A percentile compares a stretch with the other conserved stretches of the same genome.
These are phyloP conservation scores for Mormyrus iriodes DNA, from an alignment of 2,113 vertebrate species.

Conservation along the genomic window DNA sequence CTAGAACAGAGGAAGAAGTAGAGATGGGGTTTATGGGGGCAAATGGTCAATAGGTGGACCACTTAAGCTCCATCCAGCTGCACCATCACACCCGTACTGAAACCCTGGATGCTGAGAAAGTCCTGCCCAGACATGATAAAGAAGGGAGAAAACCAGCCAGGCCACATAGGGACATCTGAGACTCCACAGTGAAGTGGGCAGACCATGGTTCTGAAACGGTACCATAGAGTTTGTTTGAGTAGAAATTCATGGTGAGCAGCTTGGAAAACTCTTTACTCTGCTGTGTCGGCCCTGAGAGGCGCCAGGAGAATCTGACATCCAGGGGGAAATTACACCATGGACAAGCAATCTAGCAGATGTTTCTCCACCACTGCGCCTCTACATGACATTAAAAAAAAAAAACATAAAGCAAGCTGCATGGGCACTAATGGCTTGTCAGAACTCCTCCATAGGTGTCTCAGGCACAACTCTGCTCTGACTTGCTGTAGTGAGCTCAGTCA, in stretches of 20 bases:
- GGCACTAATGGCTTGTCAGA: constrained; percentile 24
- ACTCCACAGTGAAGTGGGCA: background rate
- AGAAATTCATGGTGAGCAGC: constrained; percentile 29
- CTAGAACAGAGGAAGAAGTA: too few species aligned
- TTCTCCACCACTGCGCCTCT: background rate
- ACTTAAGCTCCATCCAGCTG: too few species aligned
- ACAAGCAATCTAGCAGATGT: constrained; percentile 19
- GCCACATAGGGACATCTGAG: background rate
- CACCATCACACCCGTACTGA: background rate
- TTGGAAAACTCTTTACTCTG: constrained; percentile 27
- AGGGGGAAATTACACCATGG: constrained; percentile 23
- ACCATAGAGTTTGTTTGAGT: constrained; percentile 14
- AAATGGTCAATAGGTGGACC: too few species aligned
- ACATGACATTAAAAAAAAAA: constrained; percentile 11
- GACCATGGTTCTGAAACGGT: background rate
- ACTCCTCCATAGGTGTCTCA: background rate
- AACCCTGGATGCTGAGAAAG: background rate
- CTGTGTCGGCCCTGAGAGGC: constrained; percentile 30
- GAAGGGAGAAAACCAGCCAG: background rate
- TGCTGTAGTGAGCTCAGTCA: background rate
- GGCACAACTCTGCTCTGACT: background rate
- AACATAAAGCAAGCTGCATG: constrained; percentile 16
- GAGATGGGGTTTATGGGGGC: background rate
- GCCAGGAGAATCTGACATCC: background rate
- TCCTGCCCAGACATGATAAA: background rate